Percentiles rank a stretch among this genome's conserved stretches.
These are phyloP conservation scores for Hozukius guyotensis DNA, from an alignment of 2,797 vertebrate species.

Conservation along the genomic window DNA sequence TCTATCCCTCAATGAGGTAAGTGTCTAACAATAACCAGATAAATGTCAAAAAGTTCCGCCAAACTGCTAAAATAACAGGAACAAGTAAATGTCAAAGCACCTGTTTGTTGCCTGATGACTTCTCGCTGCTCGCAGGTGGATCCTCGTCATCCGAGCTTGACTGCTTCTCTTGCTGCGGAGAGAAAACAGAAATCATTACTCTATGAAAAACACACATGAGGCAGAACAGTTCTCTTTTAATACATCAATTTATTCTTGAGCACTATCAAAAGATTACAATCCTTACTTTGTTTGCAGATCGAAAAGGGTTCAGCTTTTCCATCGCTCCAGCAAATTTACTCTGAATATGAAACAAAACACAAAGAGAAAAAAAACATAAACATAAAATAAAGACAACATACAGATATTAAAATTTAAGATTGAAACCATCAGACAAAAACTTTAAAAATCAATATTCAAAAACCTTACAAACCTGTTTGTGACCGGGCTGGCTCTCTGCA, in stretches of 20 bases:
- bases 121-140: conserved; percentile 26
- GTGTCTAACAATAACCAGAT: neutral
- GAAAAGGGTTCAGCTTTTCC: conserved; percentile 68
- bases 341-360: conserved; percentile 26
- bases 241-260: neutral
- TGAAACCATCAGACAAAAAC: neutral
- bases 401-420: neutral
- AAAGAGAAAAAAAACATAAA: neutral
- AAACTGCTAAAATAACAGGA: neutral
- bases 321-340: conserved; percentile 57
- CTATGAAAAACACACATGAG: neutral
- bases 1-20: neutral
- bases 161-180: conserved; percentile 46
- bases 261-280: neutral
- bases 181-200: neutral
- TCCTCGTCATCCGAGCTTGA: conserved; percentile 45
- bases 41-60: neutral
- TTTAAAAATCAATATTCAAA: neutral
- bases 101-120: conserved; percentile 51
- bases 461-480: conserved; percentile 59
- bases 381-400: neutral
- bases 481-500: conserved; percentile 27
- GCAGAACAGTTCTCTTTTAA: no score
- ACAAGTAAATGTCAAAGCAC: conserved; percentile 40
- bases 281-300: conserved; percentile 61